Base-by-base conservation (phyloP, 2,113 vertebrate species). In the Ondatra zibethicus region DNA sequence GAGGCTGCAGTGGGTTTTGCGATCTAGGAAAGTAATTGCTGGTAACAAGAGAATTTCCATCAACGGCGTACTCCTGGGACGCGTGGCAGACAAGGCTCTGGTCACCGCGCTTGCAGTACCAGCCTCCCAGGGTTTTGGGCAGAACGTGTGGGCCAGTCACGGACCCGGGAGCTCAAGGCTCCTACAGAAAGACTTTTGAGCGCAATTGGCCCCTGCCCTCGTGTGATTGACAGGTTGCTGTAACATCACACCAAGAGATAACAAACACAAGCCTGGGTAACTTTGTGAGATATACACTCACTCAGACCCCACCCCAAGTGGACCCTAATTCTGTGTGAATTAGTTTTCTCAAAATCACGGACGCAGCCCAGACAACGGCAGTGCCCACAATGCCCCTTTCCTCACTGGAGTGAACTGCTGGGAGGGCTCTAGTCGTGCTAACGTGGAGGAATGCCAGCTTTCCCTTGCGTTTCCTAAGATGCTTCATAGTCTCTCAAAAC, bases 251-350 rank as follows among this genome's bases (percentile, higher is more conserved):
- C 4, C 5, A 33, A 65, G 9, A 47, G 75, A 61, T 50, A 4
- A 31, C 45, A 29, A 21, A 52, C 21, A 50, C 47, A 27, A 52
- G 27, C n/a, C 27, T 2, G 0, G 66, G 47, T 50, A 50, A 50
- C 6, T 3, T 42, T 42, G 45, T 5, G 42, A 10, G 27, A 50
- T 42, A 75, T 10, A 7, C 5, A 12, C 7, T 17, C 4, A 4
- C 52, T 73, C 31, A 2, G 0, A 55, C 11, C 45, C 58, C 1
- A 7, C 4, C 25, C 36, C 2, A 9, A 16, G 27, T 27, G 1
- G 5, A 5, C 31, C 39, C 50, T 42, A 13, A 31, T 17, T 63
- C 33, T 25, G 31, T 36, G 45, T 78, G 50, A 63, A 58, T 45
- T 36, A 4, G 23, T 29, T n/a, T 47, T 39, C n/a, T 3, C n/a